phyloP scores from a whole-genome alignment of 2,113 vertebrate species.

The Rhynchomys soricoides region DNA sequence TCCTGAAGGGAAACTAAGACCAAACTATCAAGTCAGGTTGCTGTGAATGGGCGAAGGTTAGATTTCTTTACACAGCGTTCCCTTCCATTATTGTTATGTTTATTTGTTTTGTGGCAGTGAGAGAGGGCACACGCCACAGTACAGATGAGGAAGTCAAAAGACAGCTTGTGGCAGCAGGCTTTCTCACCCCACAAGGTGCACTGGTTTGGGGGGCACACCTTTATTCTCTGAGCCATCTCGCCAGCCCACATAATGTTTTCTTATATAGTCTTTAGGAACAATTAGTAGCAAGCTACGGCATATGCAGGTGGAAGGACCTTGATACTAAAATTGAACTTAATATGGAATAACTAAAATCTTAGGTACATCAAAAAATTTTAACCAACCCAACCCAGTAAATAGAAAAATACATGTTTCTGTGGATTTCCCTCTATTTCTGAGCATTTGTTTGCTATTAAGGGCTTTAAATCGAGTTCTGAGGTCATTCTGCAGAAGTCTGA shows the following conservation, averaged over 20 bases:
- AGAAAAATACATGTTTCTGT: background rate
- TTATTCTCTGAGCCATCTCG: background rate
- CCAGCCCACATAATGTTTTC: background rate
- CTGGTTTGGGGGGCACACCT: too few species aligned
- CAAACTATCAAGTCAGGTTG: background rate
- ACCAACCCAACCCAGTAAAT: background rate
- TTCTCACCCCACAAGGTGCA: background rate
- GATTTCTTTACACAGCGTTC: background rate
- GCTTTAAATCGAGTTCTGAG: background rate
- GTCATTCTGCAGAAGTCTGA: background rate
- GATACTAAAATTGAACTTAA: background rate
- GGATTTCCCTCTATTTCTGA: background rate
- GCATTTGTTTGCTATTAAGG: background rate
- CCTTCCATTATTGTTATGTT: background rate
- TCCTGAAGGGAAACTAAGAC: conserved; percentile 22
- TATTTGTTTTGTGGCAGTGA: background rate
- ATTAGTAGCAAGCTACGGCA: background rate
- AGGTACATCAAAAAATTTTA: background rate
- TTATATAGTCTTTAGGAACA: background rate
- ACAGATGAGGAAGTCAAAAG: background rate
- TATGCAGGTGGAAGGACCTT: background rate
- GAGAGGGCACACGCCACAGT: too few species aligned
- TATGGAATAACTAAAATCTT: conserved; percentile 23
- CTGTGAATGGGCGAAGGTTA: conserved; percentile 21
- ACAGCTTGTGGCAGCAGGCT: too few species aligned